Evolutionary conservation across 1,140 invertebrate species (phyloP), one percentile per base, ranked within the genome.

Genomic region (Bathynomus jamesi): DNA sequence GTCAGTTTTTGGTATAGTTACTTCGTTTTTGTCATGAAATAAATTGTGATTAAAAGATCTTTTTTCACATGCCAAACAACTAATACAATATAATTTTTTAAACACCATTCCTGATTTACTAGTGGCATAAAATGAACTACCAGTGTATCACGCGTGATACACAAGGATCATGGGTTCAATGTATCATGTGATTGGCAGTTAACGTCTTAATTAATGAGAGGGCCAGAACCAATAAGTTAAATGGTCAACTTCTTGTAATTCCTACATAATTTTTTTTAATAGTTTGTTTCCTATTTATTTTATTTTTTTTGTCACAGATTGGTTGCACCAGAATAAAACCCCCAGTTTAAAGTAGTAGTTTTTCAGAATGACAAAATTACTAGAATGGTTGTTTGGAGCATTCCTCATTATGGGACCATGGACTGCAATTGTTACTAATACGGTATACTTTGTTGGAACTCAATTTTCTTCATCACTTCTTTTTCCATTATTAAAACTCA

Each of bases 301-400:
- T n/a, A n/a, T n/a, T 46, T 53, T 29, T 28, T 24, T 61, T 28
- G 17, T 28, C 32, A 10, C 17, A 46, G 8, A 8, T 62, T 3
- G 13, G 40, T 53, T 29, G 0, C 29, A 4, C 13, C 7, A 5
- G 17, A 8, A 1, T 30, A 21, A 2, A 27, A n/a, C 28, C 1
- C 24, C 11, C 40, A 69, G 7, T 60, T 28, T 5, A 53, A 31
- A n/a, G 32, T 3, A 31, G 17, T 29, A 3, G 7, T 17, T 10
- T 21, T 4, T 25, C 4, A 81, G 82, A 76, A 91, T 92, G 90
- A 91, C 90, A 3, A 93, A 93, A 82, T 82, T 94, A 78, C 82
- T 89, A 78, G 89, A 93, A 82, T 94, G 91, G 91, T 79, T 93
- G 11, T 82, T 87, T 8, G 85, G 85, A 30, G 80, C 84, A 4